Base-by-base conservation (phyloP, 2,888 invertebrate genomes). In the Bunonema sp. region DNA sequence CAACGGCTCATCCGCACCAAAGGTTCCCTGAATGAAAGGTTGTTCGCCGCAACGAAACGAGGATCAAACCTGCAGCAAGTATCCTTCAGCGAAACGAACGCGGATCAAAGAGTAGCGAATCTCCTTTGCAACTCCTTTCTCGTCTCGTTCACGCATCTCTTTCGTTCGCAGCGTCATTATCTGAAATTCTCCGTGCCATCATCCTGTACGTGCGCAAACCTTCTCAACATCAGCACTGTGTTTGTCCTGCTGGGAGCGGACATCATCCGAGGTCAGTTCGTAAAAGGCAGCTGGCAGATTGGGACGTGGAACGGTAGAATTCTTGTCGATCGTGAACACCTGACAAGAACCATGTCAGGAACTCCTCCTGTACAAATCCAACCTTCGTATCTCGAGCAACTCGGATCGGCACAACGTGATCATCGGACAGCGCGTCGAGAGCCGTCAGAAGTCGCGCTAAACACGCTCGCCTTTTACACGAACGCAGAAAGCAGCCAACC, bases 91-190 rank as follows among this genome's bases (percentile, higher is more conserved):
- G 69, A 91, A 85, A 39, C 84, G 77, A 28, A 91, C 75, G 53
- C 89, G 74, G 42, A 91, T 79, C 36, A 89, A 74, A 2, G 83
- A 79, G 69, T 82, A 91, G n/a, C n/a, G n/a, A n/a, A n/a, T n/a
- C n/a, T n/a, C n/a, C n/a, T 65, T 80, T 80, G 37, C 42, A 47
- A 8, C 10, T 24, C 4, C 16, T 29, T 80, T 71, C 63, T 84
- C 84, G 47, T 89, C 86, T 49, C 82, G 81, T 65, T 89, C 87
- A 19, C 88, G 73, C 87, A 91, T 91, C 2, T 86, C 87, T 70
- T 86, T 87, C 0, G 91, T 91, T 59, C 85, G 76, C 5, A 93
- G 73, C 74, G 84, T 80, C 67, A 83, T 79, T 62, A 80, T 40
- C 47, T 53, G 41, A n/a, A 41, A 30, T 18, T 10, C 4, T 18